Evolutionary conservation across 2,888 invertebrate species (phyloP), one percentile per base, ranked within the genome.

Genomic region (Eupithecia insigniata): DNA sequence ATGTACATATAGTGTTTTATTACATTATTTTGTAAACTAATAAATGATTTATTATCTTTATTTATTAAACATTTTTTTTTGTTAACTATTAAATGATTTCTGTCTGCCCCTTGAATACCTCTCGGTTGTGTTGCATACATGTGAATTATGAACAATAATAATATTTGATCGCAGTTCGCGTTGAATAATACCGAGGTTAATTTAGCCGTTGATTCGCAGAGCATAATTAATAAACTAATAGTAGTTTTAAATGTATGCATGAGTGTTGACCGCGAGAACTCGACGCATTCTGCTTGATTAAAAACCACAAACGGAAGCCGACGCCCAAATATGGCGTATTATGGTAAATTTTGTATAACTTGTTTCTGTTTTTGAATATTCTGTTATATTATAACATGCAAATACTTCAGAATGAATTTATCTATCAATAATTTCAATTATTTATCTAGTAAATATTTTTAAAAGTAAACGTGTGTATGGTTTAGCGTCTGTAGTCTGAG

Each of bases 211-310:
- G 83, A 82, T 85, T 84, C 79, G 78, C 80, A 79, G 80, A 87
- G 85, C 84, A 90, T 90, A 89, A 89, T 90, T 89, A 85, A 90
- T n/a, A n/a, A n/a, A n/a, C n/a, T n/a, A 89, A 90, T 87, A 84
- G 84, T 87, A 84, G 80, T 85, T 83, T 86, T 86, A 85, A 85
- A 85, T 83, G 81, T 81, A 87, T 86, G 84, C 83, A 85, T 83
- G 83, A 80, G 82, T 80, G 81, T 81, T 84, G 85, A 88, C 89
- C 89, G 85, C 89, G 85, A 85, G 87, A 87, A 88, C 88, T 86
- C 84, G 83, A 82, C 82, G 82, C 79, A 83, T 83, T 83, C 78
- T 76, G 86, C 84, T 87, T 88, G 85, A 90, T 89, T 87, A 87
- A 87, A 88, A 85, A 81, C 84, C 84, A 80, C 85, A 77, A 78